Evolutionary conservation across 2,797 vertebrate species (phyloP).

Genomic region (Rhinella marina): DNA sequence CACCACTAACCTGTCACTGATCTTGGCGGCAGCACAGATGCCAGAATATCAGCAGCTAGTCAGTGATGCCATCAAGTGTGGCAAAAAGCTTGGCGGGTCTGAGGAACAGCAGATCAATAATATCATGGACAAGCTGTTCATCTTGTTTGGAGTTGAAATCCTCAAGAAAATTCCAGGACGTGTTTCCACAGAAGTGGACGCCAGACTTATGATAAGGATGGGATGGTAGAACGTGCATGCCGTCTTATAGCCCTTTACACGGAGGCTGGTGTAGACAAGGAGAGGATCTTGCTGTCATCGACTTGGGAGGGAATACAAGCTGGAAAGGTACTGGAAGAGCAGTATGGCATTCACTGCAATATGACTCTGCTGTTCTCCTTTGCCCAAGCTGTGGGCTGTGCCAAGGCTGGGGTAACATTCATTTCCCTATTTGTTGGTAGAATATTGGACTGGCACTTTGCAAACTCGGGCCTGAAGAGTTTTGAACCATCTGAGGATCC

Average conservation of each 20-base stretch:
- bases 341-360: conserved; percentile 92
- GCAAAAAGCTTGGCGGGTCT: conserved; percentile 83
- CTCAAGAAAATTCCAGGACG: conserved; percentile 94
- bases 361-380: conserved; percentile 99
- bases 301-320: conserved; percentile 99
- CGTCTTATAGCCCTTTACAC: conserved; percentile 88
- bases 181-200: conserved; percentile 97
- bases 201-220: conserved; percentile 93
- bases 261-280: conserved; percentile 87
- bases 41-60: conserved; percentile 86
- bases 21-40: conserved; percentile 95
- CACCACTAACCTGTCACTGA: conserved; percentile 96
- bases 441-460: conserved; percentile 95
- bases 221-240: conserved; percentile 87
- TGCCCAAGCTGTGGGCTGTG: conserved; percentile 96
- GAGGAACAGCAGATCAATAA: conserved; percentile 88
- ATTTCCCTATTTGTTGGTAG: conserved; percentile 96
- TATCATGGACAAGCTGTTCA: conserved; percentile 94
- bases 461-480: conserved; percentile 86
- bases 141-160: conserved; percentile 92
- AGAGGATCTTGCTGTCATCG: conserved; percentile 90
- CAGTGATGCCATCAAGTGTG: conserved; percentile 88
- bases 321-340: conserved; percentile 90
- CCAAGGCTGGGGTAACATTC: conserved; percentile 90
- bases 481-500: conserved; percentile 90